phyloP scores from a whole-genome alignment of 2,888 invertebrate species.

The Lepidocyrtoides sp. region DNA sequence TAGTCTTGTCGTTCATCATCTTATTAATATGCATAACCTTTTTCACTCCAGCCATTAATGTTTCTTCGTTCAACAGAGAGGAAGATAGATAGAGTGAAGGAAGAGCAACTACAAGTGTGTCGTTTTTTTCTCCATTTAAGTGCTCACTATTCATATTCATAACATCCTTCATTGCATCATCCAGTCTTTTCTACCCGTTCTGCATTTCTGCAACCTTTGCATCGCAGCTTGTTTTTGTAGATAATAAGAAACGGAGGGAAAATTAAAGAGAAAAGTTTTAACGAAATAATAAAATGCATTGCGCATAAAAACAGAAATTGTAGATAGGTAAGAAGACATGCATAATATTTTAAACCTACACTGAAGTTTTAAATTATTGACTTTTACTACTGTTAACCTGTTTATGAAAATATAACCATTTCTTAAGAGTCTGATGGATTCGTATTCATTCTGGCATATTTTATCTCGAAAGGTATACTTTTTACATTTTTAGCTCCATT shows the following conservation, averaged over 20 bases:
- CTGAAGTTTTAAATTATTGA: background rate
- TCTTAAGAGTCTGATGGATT: too few relatives aligned
- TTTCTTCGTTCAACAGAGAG: background rate
- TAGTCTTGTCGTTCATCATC: slow-evolving; percentile 14
- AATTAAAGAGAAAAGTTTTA: background rate
- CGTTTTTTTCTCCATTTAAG: background rate
- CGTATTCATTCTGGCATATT: too few relatives aligned
- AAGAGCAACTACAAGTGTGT: background rate
- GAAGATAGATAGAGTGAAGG: background rate
- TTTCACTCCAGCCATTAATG: slow-evolving; percentile 65
- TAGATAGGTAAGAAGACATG: background rate
- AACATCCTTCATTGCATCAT: slow-evolving; percentile 10
- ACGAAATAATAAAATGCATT: slow-evolving; percentile 34
- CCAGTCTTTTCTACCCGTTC: too few relatives aligned
- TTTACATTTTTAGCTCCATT: too few relatives aligned
- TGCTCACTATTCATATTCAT: slow-evolving; percentile 38
- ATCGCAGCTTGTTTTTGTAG: background rate
- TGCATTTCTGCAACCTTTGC: background rate
- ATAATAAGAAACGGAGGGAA: too few relatives aligned
- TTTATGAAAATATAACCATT: too few relatives aligned
- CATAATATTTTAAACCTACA: too few relatives aligned
- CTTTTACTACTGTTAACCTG: too few relatives aligned
- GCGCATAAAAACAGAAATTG: slow-evolving; percentile 62
- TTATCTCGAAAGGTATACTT: too few relatives aligned
- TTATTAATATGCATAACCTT: slow-evolving; percentile 76